Evolutionary conservation across 2,113 vertebrate genomes (phyloP), one percentile per base, ranked within the genome.

Genomic region (rabbit (Oryctolagus cuniculus)): DNA sequence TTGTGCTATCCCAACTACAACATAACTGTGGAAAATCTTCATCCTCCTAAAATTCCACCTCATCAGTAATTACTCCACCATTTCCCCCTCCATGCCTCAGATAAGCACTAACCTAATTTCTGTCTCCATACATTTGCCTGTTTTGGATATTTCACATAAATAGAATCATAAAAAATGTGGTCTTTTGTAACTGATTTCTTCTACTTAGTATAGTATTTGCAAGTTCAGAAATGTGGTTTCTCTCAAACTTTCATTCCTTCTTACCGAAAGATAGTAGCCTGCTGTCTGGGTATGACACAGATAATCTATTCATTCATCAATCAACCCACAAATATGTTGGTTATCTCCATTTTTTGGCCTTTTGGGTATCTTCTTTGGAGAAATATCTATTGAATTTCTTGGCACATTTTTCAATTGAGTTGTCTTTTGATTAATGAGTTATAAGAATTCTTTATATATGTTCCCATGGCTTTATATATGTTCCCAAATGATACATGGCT

Each of bases 11-110:
- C 44, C 36, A 12, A 73, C 34, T 86, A 69, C 8, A 58, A 73
- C 10, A 24, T 90, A 74, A 77, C 69, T 73, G 86, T 77, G 85
- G 15, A 92, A 78, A 19, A 86, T 49, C 49, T 93, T 81, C 63
- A 77, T 78, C 22, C 0, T 4, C 21, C 21, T 2, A 9, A 29
- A 96, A 53, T 79, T 87, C 66, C 0, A 89, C 64, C 8, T 51
- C 10, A 34, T 69, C 58, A 69, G 29, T 9, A 63, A 58, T 78
- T 55, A 77, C 4, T 89, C 31, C 55, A 21, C 24, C 5, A 58
- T 58, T 72, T 27, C 10, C 73, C 25, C 16, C 34, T 49, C 27
- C 11, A 93, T 83, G 75, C 6, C 22, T 6, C n/a, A 61, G 24
- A 70, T 27, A 83, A 55, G 27, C 51, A 64, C 5, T 64, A 70